phyloP scores from a whole-genome alignment of 2,888 invertebrate species.

The Sicus ferrugineus region DNA sequence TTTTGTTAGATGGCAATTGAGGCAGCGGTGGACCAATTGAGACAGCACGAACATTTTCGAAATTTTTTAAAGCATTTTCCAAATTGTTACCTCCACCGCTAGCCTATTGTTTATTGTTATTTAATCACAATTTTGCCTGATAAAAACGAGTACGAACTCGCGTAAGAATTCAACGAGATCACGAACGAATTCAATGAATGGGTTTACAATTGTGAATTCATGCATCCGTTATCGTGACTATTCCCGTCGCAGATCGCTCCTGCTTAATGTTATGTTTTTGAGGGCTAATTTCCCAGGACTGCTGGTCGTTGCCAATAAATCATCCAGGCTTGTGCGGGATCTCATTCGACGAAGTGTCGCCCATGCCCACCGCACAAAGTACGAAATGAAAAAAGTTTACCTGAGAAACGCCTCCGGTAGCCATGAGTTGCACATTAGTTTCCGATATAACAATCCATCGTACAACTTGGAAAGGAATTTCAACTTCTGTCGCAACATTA shows the following conservation, averaged over 20 bases:
- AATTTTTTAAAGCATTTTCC: too few relatives aligned
- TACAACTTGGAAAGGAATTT: conserved; percentile 72
- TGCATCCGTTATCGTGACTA: too few relatives aligned
- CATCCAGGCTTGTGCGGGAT: background rate
- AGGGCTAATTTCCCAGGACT: background rate
- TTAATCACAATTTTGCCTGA: too few relatives aligned
- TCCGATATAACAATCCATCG: conserved; percentile 66
- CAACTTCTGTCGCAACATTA: conserved; percentile 73
- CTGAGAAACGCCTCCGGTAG: conserved; percentile 66
- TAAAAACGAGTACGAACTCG: too few relatives aligned
- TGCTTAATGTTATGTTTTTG: conserved; percentile 7
- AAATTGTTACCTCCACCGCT: too few relatives aligned
- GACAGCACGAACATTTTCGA: too few relatives aligned
- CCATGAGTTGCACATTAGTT: conserved; percentile 68
- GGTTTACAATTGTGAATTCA: too few relatives aligned
- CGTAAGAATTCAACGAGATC: too few relatives aligned
- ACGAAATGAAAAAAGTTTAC: conserved; percentile 69
- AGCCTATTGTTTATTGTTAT: too few relatives aligned
- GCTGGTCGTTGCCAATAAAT: background rate
- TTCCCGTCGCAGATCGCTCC: background rate
- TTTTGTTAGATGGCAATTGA: too few relatives aligned
- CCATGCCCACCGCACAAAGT: conserved; percentile 39
- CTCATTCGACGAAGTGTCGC: conserved; percentile 27
- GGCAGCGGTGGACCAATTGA: too few relatives aligned
- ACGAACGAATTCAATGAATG: too few relatives aligned